phyloP scores from a whole-genome alignment of 2,888 invertebrate genomes.

The Clivina fossor region DNA sequence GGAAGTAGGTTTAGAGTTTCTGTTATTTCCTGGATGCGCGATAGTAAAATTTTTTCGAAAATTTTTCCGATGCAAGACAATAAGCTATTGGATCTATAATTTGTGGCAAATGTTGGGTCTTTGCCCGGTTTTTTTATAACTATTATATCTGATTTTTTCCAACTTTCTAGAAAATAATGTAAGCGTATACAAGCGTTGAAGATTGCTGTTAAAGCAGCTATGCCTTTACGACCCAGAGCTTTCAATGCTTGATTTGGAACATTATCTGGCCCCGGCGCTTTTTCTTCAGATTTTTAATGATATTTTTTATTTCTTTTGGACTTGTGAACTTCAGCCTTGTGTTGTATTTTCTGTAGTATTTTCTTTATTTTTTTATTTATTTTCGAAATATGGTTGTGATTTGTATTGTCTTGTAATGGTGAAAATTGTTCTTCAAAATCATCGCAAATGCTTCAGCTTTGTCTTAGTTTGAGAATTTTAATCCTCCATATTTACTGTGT shows the following conservation, averaged over 20 bases:
- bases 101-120: slow-evolving; percentile 26
- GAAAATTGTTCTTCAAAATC: slow-evolving; percentile 15
- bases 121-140: slow-evolving; percentile 24
- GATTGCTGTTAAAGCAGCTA: slow-evolving; percentile 9
- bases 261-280: slow-evolving; percentile 21
- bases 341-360: neutral
- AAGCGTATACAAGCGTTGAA: slow-evolving; percentile 19
- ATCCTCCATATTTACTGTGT: slow-evolving; percentile 16
- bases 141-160: slow-evolving; percentile 30
- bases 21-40: slow-evolving; percentile 24
- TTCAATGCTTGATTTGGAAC: slow-evolving; percentile 7
- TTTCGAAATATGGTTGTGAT: neutral
- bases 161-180: slow-evolving; percentile 20
- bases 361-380: neutral
- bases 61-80: slow-evolving; percentile 39
- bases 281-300: neutral
- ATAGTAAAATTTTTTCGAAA: slow-evolving; percentile 37
- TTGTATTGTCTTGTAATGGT: neutral
- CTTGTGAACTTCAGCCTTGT: neutral
- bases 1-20: slow-evolving; percentile 33
- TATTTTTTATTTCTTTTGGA: neutral
- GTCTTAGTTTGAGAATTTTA: slow-evolving; percentile 16
- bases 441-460: slow-evolving; percentile 23
- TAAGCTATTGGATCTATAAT: slow-evolving; percentile 42
- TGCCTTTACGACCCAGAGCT: neutral